Conservation (phyloP, 2,797 vertebrate species). For the Lepidocolaptes lacrymiger region DNA sequence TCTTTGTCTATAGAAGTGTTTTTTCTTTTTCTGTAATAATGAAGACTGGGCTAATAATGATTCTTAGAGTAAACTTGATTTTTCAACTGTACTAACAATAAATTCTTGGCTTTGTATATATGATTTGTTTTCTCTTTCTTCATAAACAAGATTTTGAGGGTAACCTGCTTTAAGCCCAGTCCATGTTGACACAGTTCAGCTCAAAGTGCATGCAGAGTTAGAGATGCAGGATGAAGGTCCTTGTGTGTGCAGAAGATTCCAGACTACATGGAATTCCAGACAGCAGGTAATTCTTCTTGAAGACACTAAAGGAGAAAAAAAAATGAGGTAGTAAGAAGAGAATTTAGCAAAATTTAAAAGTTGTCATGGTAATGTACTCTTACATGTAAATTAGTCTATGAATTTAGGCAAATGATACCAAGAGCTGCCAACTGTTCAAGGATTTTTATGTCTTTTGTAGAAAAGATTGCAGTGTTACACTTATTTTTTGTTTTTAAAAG, state of each 20-base stretch:
- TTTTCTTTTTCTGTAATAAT: background rate
- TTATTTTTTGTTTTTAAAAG: background rate
- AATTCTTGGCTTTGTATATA: background rate
- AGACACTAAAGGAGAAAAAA: background rate
- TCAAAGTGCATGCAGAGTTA: background rate
- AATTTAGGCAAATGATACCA: background rate
- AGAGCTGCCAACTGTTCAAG: background rate
- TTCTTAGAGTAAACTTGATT: background rate
- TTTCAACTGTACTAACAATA: background rate
- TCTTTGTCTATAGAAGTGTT: background rate
- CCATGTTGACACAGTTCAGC: background rate
- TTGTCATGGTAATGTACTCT: constrained; percentile 34
- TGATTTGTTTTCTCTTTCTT: background rate
- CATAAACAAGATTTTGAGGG: background rate
- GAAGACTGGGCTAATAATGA: background rate
- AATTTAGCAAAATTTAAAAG: background rate
- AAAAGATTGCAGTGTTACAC: background rate
- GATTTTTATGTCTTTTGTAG: background rate
- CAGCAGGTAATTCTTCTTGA: background rate
- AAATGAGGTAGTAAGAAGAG: background rate
- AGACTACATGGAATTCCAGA: background rate
- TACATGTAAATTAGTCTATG: constrained; percentile 16
- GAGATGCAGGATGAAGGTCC: background rate
- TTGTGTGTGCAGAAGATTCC: background rate
- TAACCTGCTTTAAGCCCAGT: background rate